phyloP scores from a whole-genome alignment of 92 coral and sea anemone genomes.

The Epizoanthus stellaris region DNA sequence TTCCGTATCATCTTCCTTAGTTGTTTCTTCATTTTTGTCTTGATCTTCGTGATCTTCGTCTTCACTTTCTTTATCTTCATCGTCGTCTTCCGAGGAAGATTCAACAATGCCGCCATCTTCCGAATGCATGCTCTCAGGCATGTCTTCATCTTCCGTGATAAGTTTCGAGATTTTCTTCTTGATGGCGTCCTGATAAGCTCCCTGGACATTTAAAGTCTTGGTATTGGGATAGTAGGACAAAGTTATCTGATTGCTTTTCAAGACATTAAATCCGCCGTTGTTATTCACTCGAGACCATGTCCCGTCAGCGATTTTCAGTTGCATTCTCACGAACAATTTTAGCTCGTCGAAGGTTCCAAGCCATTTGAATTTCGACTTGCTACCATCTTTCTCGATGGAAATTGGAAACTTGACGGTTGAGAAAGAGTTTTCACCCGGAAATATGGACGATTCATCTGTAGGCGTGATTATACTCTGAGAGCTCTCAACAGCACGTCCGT shows the following conservation, averaged over 20 bases:
- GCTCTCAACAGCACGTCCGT: slow-evolving; percentile 17
- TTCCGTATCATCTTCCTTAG: too few species aligned
- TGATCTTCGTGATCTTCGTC: too few species aligned
- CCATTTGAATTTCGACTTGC: slow-evolving; percentile 39
- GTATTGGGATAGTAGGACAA: slow-evolving; percentile 35
- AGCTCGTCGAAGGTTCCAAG: slow-evolving; percentile 6
- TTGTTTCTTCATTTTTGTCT: too few species aligned
- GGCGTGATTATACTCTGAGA: background rate
- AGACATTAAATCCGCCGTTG: slow-evolving; percentile 34
- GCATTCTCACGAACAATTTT: slow-evolving; percentile 11
- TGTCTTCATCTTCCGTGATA: too few species aligned
- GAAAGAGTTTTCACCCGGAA: background rate
- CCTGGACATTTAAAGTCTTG: slow-evolving; percentile 26
- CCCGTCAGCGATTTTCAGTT: slow-evolving; percentile 7
- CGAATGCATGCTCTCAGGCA: too few species aligned
- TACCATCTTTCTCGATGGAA: slow-evolving; percentile 10
- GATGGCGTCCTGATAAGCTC: slow-evolving; percentile 16
- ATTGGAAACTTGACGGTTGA: background rate
- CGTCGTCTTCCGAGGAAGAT: too few species aligned
- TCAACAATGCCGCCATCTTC: too few species aligned
- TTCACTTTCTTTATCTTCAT: too few species aligned
- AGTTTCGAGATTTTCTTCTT: background rate
- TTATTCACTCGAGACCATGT: slow-evolving; percentile 9
- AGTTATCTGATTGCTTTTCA: slow-evolving; percentile 32
- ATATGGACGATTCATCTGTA: slow-evolving; percentile 5